Evolutionary conservation across 1,140 invertebrate species (phyloP), one percentile per base, ranked within the genome.

Genomic region (Musca domestica): DNA sequence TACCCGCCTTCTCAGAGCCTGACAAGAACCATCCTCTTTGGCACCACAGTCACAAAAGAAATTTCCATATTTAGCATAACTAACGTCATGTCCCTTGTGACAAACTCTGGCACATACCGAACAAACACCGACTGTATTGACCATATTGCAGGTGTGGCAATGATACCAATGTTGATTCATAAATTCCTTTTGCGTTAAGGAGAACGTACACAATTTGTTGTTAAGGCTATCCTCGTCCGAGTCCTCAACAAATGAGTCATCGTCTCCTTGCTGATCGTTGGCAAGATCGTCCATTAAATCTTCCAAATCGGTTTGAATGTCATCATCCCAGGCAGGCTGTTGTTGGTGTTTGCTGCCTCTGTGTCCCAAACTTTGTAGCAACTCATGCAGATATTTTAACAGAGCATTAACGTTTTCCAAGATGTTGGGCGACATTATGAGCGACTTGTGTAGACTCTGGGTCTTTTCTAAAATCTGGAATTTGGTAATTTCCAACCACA

Each of bases 31-130:
- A 78, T 97, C 95, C 71, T 96, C 94, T 82, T 97, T 97, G 7
- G 95, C 96, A 3, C 97, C 97, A 83, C 97, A 99, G 81, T 99
- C 96, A 81, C 97, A 99, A 84, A 99, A 99, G 85, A 99, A 99
- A 72, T 97, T 98, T 3, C 96, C 97, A 81, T 94, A 97, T 81
- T 99, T 99, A 19, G 96, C 94, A 82, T 99, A 99, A 0, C 95
- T 97, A 0, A 99, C 89, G 80, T 99, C 97, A 81, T 99, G 96
- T 14, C 93, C 94, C 70, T 93, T 90, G 81, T 99, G 97, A 78
- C 97, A 99, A 2, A 99, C 96, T 67, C 94, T 87, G 2, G 96
- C 97, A 84, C 97, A 99, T 1, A 99, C 91, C 0, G 95, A 95
- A 81, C 98, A 99, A 12, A 98, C 95, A 0, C 98, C 98, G 17